phyloP scores from a whole-genome alignment of 2,797 vertebrate genomes.

The Erpetoichthys calabaricus region DNA sequence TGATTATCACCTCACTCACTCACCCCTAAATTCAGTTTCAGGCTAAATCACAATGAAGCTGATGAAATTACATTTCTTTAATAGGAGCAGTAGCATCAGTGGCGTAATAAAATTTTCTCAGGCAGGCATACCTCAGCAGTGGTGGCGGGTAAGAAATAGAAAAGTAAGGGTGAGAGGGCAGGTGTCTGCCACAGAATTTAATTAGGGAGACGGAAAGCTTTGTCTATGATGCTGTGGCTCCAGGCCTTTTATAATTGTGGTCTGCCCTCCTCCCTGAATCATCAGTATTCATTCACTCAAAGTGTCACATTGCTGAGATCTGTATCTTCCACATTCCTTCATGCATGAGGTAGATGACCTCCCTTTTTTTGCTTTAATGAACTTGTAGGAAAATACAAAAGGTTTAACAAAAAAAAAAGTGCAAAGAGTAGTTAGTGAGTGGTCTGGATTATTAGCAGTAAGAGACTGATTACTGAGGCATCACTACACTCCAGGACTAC shows the following conservation, averaged over 20 bases:
- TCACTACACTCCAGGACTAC: too few species aligned
- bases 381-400: too few species aligned
- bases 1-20: conserved; percentile 23
- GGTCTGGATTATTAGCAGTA: too few species aligned
- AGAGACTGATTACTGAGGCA: too few species aligned
- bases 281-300: conserved; percentile 47
- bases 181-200: conserved; percentile 58
- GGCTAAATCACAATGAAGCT: conserved; percentile 35
- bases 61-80: conserved; percentile 30
- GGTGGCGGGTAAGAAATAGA: conserved; percentile 44
- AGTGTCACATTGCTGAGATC: conserved; percentile 37
- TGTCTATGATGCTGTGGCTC: conserved; percentile 60
- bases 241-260: conserved; percentile 65
- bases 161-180: conserved; percentile 46
- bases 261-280: conserved; percentile 24
- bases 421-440: too few species aligned
- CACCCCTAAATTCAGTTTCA: conserved; percentile 25
- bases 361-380: too few species aligned
- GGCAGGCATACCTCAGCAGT: conserved; percentile 31
- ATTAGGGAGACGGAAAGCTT: conserved; percentile 57
- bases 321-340: conserved; percentile 23
- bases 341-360: conserved; percentile 10
- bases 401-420: too few species aligned
- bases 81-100: conserved; percentile 16
- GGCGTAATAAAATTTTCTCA: conserved; percentile 15